A percentile compares a stretch with the other conserved stretches of the same genome.
phyloP scores from a whole-genome alignment of 1,140 invertebrate genomes.

The Aphelenchoides besseyi region DNA sequence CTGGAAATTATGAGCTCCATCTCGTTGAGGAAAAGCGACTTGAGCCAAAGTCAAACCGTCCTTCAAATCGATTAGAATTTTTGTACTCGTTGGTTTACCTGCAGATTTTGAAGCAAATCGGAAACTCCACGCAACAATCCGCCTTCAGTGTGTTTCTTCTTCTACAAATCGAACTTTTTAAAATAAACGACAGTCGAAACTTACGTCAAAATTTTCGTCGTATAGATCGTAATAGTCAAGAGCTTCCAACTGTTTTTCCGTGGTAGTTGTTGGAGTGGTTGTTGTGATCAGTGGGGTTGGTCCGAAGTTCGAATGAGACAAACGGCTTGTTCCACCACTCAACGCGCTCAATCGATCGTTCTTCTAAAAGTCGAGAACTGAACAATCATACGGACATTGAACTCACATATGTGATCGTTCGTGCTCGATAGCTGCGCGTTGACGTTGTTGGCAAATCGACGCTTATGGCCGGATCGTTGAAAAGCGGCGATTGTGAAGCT shows the following conservation, averaged over 20 bases:
- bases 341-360: background rate
- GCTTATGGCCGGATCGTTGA: background rate
- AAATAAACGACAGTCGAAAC: too few species aligned
- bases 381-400: background rate
- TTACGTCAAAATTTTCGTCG: too few species aligned
- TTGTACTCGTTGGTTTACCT: constrained; percentile 23
- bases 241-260: constrained; percentile 28
- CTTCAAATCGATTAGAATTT: constrained; percentile 24
- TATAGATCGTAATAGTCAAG: constrained; percentile 52
- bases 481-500: background rate
- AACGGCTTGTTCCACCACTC: background rate
- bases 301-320: background rate
- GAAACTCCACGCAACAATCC: constrained; percentile 38
- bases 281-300: constrained; percentile 9
- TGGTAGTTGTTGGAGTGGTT: constrained; percentile 9
- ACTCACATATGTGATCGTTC: constrained; percentile 13
- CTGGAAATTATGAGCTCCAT: constrained; percentile 28
- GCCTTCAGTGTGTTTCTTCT: constrained; percentile 44
- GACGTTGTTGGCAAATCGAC: background rate
- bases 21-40: constrained; percentile 40
- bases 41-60: constrained; percentile 49
- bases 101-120: constrained; percentile 48
- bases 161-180: too few species aligned
- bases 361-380: background rate
- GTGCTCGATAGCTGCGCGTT: background rate